Evolutionary conservation across 2,797 vertebrate genomes (phyloP), one percentile per base, ranked within the genome.

Genomic region (Pangasius djambal): DNA sequence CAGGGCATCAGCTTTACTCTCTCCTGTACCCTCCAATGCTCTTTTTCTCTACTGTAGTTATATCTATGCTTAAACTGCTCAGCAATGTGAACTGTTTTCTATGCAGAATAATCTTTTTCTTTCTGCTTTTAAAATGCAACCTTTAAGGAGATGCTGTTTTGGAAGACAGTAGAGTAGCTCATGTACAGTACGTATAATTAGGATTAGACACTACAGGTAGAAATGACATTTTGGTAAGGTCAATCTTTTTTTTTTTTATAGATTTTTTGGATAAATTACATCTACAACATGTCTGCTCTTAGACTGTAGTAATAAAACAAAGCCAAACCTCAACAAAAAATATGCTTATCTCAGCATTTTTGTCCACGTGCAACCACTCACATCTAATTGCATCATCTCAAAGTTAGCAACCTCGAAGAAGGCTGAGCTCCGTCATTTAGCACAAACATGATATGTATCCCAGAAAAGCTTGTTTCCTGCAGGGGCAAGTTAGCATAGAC

Each of bases 1-100:
- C 86, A 88, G 65, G 83, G 37, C 70, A 77, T 89, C 79, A 67
- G 86, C 83, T 89, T 89, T 74, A 63, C 55, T 69, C 82, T 63
- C 79, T 88, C 84, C 65, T 83, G 31, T 89, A 15, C 2, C 44
- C 57, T 34, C 57, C 63, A 86, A 70, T 77, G 22, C 2, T 44
- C 13, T 18, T 48, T 48, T 63, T 69, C 63, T 31, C 16, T 31
- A 67, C 63, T 34, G 5, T 83, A 8, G 10, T 83, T 82, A 25
- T 37, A 25, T 63, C 20, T 59, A 25, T 37, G 18, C 16, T 61
- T 82, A n/a, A 61, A 82, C 28, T 63, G n/a, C 37, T 18, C 79
- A 61, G 31, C 3, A 40, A 37, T 13, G 6, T 63, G 22, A 83
- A 63, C 34, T 63, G 57, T 18, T 28, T 52, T n/a, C 6, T 9